Conservation (phyloP, 64 coral and sea anemone genomes). For the Anthopleura sola region DNA sequence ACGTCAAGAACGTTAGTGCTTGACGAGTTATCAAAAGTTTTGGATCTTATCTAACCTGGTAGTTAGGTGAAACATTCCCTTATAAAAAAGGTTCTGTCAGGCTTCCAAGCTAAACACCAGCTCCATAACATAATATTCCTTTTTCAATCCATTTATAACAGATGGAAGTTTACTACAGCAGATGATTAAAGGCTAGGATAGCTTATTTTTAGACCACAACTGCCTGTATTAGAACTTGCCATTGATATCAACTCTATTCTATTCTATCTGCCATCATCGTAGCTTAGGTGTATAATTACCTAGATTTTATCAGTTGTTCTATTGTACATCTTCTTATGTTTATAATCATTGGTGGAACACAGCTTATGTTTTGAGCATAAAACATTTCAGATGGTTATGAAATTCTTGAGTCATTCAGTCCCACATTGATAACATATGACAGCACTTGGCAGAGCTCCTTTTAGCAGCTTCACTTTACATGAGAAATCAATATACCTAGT, state of each 20-base stretch:
- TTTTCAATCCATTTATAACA: background rate
- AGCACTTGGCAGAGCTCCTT: background rate
- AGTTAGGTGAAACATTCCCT: background rate
- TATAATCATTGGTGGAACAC: background rate
- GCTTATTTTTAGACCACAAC: background rate
- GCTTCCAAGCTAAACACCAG: background rate
- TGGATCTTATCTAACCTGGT: background rate
- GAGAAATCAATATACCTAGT: background rate
- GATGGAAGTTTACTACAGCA: background rate
- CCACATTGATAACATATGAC: background rate
- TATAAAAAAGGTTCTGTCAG: background rate
- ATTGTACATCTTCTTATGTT: background rate
- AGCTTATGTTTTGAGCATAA: background rate
- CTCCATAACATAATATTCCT: background rate
- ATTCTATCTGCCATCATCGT: background rate
- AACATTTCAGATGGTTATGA: background rate
- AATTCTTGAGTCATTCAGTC: background rate
- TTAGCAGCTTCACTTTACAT: background rate
- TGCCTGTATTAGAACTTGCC: background rate
- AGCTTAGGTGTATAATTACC: slow-evolving; percentile 4
- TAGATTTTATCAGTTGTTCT: background rate
- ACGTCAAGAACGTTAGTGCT: background rate
- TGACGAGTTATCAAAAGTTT: slow-evolving; percentile 14
- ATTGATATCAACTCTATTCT: background rate
- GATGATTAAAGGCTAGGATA: background rate